Percentiles rank a stretch among this genome's conserved stretches.
phyloP scores from a whole-genome alignment of 2,888 invertebrate species.

The Aspidapion aeneum region DNA sequence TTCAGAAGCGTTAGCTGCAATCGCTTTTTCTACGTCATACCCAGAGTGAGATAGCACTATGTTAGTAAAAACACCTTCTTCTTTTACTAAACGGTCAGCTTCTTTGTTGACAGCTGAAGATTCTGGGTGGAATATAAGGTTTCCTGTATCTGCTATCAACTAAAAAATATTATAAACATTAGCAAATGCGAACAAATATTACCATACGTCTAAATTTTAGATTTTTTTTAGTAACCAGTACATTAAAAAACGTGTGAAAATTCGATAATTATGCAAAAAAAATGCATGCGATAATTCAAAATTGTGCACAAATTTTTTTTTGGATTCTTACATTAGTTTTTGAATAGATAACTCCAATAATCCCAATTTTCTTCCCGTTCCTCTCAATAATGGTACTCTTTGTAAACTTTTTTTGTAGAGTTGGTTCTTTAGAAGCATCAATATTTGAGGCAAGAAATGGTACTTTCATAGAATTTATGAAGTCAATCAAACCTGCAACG shows the following conservation, averaged over 20 bases:
- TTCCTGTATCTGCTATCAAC: constrained; percentile 64
- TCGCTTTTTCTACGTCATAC: constrained; percentile 60
- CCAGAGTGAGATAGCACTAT: constrained; percentile 84
- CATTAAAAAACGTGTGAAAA: too few relatives aligned
- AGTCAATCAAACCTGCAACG: constrained; percentile 67
- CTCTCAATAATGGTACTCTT: constrained; percentile 63
- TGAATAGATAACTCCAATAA: constrained; percentile 72
- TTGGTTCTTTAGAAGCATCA: constrained; percentile 64
- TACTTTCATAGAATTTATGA: constrained; percentile 59
- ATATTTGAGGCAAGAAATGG: constrained; percentile 75
- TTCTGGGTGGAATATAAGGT: constrained; percentile 67
- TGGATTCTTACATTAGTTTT: constrained; percentile 62
- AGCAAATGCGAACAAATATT: too few relatives aligned
- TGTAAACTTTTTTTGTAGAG: constrained; percentile 57
- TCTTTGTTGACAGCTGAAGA: constrained; percentile 63
- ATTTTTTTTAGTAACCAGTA: too few relatives aligned
- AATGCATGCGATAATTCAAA: too few relatives aligned
- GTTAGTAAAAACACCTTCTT: constrained; percentile 68
- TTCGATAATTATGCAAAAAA: too few relatives aligned
- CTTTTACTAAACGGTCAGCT: constrained; percentile 57
- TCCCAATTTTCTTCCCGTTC: constrained; percentile 64
- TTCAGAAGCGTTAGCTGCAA: constrained; percentile 62
- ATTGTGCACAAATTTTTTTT: too few relatives aligned
- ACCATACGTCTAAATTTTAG: too few relatives aligned
- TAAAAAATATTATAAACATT: constrained; percentile 40